A percentile compares a stretch with the other conserved stretches of the same genome.
phyloP scores from a whole-genome alignment of 2,888 invertebrate genomes.

The Andrena flavipes region DNA sequence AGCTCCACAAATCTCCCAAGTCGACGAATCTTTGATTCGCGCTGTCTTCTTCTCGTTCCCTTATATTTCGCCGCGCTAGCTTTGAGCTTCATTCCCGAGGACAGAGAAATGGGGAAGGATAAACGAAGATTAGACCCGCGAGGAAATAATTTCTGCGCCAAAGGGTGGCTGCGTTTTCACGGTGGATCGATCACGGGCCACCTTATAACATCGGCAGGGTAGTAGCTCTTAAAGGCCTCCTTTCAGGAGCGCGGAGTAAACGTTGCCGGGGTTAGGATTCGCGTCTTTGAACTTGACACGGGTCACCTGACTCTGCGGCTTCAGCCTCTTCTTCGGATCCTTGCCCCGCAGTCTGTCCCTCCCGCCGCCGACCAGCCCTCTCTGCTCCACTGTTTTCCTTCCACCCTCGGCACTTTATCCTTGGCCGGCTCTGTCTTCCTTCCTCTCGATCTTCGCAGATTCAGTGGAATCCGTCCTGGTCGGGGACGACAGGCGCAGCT shows the following conservation, averaged over 20 bases:
- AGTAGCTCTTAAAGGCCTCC: constrained; percentile 64
- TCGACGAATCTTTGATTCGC: not conserved
- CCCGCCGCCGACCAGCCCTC: not conserved
- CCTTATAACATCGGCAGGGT: constrained; percentile 50
- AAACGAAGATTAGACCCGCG: constrained; percentile 59
- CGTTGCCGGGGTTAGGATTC: constrained; percentile 69
- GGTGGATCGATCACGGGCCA: constrained; percentile 74
- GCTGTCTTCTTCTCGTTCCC: not conserved
- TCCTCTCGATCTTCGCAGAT: constrained; percentile 16
- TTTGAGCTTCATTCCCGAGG: not conserved
- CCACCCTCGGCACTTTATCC: constrained; percentile 15
- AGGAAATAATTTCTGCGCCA: constrained; percentile 78
- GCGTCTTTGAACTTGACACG: constrained; percentile 84
- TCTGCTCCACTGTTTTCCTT: constrained; percentile 30
- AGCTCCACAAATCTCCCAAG: not conserved
- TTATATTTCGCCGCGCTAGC: not conserved
- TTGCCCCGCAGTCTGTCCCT: constrained; percentile 24
- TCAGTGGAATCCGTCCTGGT: constrained; percentile 43
- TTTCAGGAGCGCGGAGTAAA: constrained; percentile 71
- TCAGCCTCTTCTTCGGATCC: constrained; percentile 59
- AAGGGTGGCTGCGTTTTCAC: constrained; percentile 74
- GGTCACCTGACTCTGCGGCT: constrained; percentile 80
- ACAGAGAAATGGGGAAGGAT: constrained; percentile 13
- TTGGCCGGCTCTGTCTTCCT: constrained; percentile 9
- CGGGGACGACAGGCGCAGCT: constrained; percentile 54